These are phyloP conservation scores for Cepaea hortensis DNA, from an alignment of 2,888 invertebrate genomes.

Conservation along the genomic window DNA sequence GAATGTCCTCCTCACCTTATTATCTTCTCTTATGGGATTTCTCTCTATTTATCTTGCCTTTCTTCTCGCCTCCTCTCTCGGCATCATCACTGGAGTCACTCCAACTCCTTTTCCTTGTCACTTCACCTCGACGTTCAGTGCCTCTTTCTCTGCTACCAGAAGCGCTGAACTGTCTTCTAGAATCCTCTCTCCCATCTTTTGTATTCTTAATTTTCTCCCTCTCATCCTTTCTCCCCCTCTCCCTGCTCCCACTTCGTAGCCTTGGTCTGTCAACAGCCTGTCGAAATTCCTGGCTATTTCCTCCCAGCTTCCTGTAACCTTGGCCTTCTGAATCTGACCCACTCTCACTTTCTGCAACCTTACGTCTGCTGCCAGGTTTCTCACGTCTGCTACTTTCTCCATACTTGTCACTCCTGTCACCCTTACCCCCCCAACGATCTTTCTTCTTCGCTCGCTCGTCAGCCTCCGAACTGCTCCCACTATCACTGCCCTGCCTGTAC, in stretches of 20 bases:
- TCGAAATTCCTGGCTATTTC: conserved; percentile 5
- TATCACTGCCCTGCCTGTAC: neutral
- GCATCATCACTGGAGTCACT: neutral
- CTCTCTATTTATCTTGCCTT: neutral
- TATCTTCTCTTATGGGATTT: neutral
- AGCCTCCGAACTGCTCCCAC: neutral
- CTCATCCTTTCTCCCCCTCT: neutral
- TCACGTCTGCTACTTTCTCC: neutral
- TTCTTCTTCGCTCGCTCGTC: neutral
- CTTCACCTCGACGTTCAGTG: neutral
- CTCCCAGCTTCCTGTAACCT: neutral
- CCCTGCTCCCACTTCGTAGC: conserved; percentile 1
- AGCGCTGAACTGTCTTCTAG: neutral
- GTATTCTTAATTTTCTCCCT: neutral
- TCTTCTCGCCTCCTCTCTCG: conserved; percentile 12
- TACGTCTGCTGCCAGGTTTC: neutral
- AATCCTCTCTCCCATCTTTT: neutral
- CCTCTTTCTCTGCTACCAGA: neutral
- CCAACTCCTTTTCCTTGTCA: neutral
- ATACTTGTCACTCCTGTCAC: neutral
- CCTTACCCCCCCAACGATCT: neutral
- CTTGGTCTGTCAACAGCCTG: neutral
- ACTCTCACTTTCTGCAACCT: neutral
- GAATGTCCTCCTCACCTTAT: neutral
- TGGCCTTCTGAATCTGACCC: neutral